Evolutionary conservation across 2,113 vertebrate species (phyloP).

Genomic region (Paramisgurnus dabryanus): DNA sequence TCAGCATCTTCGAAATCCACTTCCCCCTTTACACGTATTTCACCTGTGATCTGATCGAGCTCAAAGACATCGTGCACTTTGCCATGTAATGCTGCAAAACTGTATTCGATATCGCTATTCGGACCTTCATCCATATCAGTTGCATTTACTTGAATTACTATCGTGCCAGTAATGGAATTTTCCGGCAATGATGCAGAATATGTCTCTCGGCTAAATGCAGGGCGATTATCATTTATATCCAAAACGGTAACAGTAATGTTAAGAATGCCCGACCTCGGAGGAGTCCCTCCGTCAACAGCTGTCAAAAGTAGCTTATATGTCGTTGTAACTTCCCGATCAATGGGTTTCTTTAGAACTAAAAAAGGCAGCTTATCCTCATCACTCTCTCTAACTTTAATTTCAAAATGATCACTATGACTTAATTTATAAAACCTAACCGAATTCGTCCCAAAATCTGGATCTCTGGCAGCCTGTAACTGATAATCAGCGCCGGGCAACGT

Average conservation of each 20-base stretch:
- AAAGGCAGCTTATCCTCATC: constrained; percentile 44
- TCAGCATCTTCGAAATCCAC: constrained; percentile 42
- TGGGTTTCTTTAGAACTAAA: constrained; percentile 40
- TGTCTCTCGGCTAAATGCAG: constrained; percentile 52
- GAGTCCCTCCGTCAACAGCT: constrained; percentile 47
- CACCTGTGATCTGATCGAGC: constrained; percentile 44
- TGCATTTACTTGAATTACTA: constrained; percentile 58
- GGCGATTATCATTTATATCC: constrained; percentile 55
- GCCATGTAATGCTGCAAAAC: constrained; percentile 36
- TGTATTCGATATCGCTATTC: constrained; percentile 63
- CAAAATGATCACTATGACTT: constrained; percentile 44
- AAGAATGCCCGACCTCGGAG: constrained; percentile 38
- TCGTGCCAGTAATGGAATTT: constrained; percentile 45
- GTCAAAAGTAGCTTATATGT: constrained; percentile 34
- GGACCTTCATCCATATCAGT: constrained; percentile 63
- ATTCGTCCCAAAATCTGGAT: constrained; percentile 39
- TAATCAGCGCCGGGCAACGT: constrained; percentile 44
- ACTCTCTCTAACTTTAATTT: constrained; percentile 29
- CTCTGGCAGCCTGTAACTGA: constrained; percentile 41
- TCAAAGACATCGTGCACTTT: constrained; percentile 57
- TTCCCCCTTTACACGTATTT: constrained; percentile 40
- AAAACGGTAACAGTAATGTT: constrained; percentile 39
- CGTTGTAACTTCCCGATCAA: constrained; percentile 41
- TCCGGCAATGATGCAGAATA: constrained; percentile 57
- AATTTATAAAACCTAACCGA: constrained; percentile 17